Evolutionary conservation across 2,113 vertebrate species (phyloP).

Genomic region (Cranoglanis bouderius): DNA sequence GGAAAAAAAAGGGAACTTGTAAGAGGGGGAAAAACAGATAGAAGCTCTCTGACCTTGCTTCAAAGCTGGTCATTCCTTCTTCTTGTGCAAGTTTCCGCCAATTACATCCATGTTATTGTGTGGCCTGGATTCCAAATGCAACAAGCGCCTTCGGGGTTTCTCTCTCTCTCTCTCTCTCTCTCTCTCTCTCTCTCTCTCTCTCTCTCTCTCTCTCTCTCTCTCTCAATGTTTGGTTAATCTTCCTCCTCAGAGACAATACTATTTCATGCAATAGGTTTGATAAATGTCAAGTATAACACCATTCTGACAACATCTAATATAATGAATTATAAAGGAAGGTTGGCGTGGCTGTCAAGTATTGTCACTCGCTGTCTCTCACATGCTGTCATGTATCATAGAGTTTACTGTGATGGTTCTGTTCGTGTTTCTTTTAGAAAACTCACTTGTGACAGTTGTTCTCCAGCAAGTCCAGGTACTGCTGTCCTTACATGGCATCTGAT

Average conservation of each 20-base stretch:
- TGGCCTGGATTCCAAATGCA: constrained; percentile 70
- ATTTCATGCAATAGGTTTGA: constrained; percentile 4
- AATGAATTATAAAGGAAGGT: not conserved
- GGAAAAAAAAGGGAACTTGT: constrained; percentile 21
- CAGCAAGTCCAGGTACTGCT: not conserved
- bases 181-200: constrained; percentile 41
- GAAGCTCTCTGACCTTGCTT: constrained; percentile 57
- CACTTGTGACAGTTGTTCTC: not conserved
- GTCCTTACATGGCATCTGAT: not conserved
- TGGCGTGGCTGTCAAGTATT: not conserved
- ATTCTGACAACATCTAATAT: constrained; percentile 17
- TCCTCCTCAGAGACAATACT: not conserved
- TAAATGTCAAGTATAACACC: constrained; percentile 1
- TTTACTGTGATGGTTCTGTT: not conserved
- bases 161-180: constrained; percentile 15
- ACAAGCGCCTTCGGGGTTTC: constrained; percentile 66
- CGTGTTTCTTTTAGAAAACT: not conserved
- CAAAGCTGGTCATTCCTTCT: constrained; percentile 49
- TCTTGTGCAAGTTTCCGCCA: constrained; percentile 69
- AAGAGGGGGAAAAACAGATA: constrained; percentile 29
- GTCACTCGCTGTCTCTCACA: constrained; percentile 18
- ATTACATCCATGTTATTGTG: constrained; percentile 73
- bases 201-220: constrained; percentile 51
- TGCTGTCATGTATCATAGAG: not conserved
- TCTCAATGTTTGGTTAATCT: constrained; percentile 1